A percentile compares a stretch with the other conserved stretches of the same genome.
These are phyloP conservation scores for Lasioglossum lativentre DNA, from an alignment of 2,888 invertebrate genomes.

Conservation along the genomic window DNA sequence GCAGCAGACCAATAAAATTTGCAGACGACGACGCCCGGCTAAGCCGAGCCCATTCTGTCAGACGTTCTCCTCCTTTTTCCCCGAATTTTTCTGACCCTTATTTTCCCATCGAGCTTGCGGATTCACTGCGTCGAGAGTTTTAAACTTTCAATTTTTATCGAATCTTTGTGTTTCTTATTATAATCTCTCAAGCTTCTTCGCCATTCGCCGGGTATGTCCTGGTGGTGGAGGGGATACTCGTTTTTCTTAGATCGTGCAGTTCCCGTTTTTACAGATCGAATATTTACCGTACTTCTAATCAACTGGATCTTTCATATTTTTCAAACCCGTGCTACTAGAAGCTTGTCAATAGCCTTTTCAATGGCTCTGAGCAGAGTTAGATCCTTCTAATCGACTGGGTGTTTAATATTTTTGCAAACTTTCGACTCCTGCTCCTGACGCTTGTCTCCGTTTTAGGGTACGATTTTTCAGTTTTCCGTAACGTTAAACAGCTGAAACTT, in stretches of 20 bases:
- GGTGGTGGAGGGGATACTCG: no score
- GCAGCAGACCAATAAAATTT: conserved; percentile 68
- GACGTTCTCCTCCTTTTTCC: conserved; percentile 15
- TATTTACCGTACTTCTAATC: no score
- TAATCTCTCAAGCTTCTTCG: no score
- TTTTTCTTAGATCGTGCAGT: no score
- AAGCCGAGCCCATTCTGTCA: conserved; percentile 26
- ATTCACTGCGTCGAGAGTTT: not conserved
- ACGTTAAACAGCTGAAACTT: not conserved
- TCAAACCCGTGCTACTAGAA: no score
- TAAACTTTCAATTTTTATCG: not conserved
- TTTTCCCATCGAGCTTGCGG: conserved; percentile 1
- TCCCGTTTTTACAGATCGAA: no score
- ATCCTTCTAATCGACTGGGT: not conserved
- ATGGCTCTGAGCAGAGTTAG: not conserved
- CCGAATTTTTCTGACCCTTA: conserved; percentile 23
- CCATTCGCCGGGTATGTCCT: no score
- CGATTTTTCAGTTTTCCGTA: not conserved
- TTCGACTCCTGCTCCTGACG: no score
- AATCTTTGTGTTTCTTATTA: not conserved
- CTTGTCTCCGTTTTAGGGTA: not conserved
- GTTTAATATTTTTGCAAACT: no score
- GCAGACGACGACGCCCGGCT: conserved; percentile 38
- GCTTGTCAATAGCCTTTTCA: not conserved
- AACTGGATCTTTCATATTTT: no score